Percentiles rank a stretch among this genome's conserved stretches.
These are phyloP conservation scores for Medauroidea extradentata DNA, from an alignment of 1,140 invertebrate species.

Conservation along the genomic window DNA sequence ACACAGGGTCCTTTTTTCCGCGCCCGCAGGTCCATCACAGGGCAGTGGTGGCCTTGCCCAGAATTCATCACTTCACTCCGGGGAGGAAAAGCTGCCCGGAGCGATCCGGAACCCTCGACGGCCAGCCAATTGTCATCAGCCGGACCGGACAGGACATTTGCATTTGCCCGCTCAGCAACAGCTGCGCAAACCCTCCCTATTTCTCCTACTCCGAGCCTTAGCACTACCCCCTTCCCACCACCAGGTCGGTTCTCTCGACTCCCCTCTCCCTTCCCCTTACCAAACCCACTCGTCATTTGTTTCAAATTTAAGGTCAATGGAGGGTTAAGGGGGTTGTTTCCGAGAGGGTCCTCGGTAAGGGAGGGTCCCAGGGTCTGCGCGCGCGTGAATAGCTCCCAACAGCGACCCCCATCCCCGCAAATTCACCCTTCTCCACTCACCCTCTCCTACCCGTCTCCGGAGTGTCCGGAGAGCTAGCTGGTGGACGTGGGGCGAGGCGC, in stretches of 20 bases:
- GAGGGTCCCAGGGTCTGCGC: too few species aligned
- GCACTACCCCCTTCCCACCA: background rate
- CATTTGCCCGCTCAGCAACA: conserved; percentile 10
- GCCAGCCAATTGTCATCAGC: conserved; percentile 5
- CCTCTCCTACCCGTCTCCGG: background rate
- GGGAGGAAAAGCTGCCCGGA: too few species aligned
- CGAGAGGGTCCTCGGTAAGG: background rate
- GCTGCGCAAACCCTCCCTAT: background rate
- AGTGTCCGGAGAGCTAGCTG: background rate
- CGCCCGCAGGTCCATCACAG: too few species aligned
- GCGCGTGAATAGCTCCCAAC: too few species aligned
- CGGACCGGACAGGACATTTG: conserved; percentile 7
- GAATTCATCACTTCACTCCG: conserved; percentile 7
- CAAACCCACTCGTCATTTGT: conserved; percentile 13
- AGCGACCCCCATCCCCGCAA: too few species aligned
- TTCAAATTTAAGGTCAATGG: conserved; percentile 19
- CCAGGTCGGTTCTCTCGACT: too few species aligned
- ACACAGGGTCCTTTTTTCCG: too few species aligned
- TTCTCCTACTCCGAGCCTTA: background rate
- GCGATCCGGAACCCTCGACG: too few species aligned
- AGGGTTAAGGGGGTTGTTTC: conserved; percentile 15
- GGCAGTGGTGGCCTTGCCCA: background rate
- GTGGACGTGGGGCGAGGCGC: too few species aligned
- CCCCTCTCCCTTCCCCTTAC: too few species aligned
- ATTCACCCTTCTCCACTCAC: background rate